Evolutionary conservation across 2,113 vertebrate species (phyloP).

Genomic region (Thoracochromis brauschi): DNA sequence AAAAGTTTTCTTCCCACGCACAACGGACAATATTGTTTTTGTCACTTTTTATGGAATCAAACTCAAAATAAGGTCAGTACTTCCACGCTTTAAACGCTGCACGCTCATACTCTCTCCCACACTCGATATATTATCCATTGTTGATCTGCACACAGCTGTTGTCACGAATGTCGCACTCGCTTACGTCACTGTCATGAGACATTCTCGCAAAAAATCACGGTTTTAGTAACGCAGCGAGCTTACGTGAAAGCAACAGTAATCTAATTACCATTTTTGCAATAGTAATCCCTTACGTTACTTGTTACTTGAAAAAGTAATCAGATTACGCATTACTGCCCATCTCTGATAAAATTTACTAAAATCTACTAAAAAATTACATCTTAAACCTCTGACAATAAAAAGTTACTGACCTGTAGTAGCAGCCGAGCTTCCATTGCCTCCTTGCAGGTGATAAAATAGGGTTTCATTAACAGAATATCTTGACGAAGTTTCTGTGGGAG

Average conservation of each 20-base stretch:
- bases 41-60: neutral
- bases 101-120: neutral
- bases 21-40: neutral
- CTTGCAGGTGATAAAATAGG: constrained; percentile 96
- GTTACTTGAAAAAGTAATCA: neutral
- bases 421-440: constrained; percentile 94
- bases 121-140: neutral
- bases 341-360: neutral
- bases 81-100: neutral
- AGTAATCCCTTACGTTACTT: neutral
- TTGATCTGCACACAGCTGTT: neutral
- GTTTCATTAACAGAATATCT: constrained; percentile 97
- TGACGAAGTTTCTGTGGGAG: constrained; percentile 87
- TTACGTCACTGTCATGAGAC: neutral
- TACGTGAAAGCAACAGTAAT: neutral
- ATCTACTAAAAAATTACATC: neutral
- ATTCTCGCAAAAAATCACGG: neutral
- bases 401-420: constrained; percentile 81
- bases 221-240: neutral
- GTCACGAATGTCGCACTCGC: neutral
- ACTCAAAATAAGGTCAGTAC: neutral
- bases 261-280: neutral
- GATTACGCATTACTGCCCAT: neutral
- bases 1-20: neutral
- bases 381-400: neutral